These are phyloP conservation scores for Rhineura floridana DNA, from an alignment of 2,113 vertebrate genomes.

Conservation along the genomic window DNA sequence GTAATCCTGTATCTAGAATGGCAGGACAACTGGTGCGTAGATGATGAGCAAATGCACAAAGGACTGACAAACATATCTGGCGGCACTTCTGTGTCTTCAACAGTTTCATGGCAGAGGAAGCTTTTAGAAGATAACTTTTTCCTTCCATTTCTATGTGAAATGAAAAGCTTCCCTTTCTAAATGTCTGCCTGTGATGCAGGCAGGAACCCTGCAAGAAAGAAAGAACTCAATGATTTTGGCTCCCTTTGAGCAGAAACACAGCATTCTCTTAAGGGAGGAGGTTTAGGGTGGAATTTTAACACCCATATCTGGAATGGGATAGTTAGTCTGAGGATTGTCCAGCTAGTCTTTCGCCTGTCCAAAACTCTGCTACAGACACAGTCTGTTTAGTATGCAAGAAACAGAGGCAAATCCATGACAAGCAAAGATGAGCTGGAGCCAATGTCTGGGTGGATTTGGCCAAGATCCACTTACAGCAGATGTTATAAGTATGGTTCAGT, in stretches of 20 bases:
- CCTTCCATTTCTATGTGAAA: no score
- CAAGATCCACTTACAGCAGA: background rate
- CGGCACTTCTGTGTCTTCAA: no score
- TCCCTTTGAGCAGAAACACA: background rate
- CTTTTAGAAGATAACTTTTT: no score
- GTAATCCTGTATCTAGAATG: no score
- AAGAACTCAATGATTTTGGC: no score
- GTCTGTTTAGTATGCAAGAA: background rate
- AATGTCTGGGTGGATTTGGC: background rate
- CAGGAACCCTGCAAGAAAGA: no score
- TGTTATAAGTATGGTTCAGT: background rate
- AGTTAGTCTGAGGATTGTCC: background rate
- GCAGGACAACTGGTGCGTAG: no score
- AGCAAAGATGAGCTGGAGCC: fast-evolving
- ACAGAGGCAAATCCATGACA: background rate
- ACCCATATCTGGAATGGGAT: background rate
- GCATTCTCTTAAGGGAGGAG: background rate
- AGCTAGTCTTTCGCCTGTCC: background rate
- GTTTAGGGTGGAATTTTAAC: background rate
- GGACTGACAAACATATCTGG: no score
- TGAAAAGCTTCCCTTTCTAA: no score
- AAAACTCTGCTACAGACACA: background rate
- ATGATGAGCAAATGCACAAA: no score
- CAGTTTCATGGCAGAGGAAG: no score
- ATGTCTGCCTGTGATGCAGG: no score